A percentile compares a stretch with the other conserved stretches of the same genome.
Conservation (phyloP, 2,888 invertebrate species). For the Tiliacea aurago region DNA sequence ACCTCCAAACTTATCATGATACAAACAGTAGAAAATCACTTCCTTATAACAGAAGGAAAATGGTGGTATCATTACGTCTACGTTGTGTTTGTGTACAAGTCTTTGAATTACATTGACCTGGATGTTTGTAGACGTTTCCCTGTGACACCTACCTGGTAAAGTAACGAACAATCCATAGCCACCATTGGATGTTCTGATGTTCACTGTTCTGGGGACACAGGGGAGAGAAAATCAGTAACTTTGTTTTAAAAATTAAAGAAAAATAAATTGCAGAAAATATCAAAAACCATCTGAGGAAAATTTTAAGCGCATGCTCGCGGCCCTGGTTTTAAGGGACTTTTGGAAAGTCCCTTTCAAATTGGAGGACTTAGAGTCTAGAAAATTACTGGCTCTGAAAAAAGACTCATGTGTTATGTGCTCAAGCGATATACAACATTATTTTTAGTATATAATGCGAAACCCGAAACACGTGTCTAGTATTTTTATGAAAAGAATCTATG, state of each 20-base stretch:
- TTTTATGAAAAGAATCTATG: too few species aligned
- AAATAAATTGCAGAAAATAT: not conserved
- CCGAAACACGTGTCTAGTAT: too few species aligned
- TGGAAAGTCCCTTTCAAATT: too few species aligned
- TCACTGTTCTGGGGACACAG: not conserved
- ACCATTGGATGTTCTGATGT: not conserved
- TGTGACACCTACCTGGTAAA: not conserved
- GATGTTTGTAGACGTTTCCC: not conserved
- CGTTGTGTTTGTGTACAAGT: not conserved
- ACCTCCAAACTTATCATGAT: constrained; percentile 41
- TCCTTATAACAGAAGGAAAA: constrained; percentile 55
- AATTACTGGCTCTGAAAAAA: too few species aligned
- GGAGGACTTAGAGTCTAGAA: too few species aligned
- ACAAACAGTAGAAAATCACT: constrained; percentile 35
- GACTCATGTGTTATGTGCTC: too few species aligned
- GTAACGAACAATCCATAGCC: not conserved
- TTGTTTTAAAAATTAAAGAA: not conserved
- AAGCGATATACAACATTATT: too few species aligned
- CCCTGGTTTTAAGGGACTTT: too few species aligned
- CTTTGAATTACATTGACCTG: not conserved
- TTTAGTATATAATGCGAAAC: too few species aligned
- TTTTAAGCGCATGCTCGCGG: too few species aligned
- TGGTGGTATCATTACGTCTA: not conserved
- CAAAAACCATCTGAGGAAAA: not conserved
- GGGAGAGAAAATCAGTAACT: too few species aligned